phyloP scores from a whole-genome alignment of 2,797 vertebrate genomes.

The Peromyscus attwateri region DNA sequence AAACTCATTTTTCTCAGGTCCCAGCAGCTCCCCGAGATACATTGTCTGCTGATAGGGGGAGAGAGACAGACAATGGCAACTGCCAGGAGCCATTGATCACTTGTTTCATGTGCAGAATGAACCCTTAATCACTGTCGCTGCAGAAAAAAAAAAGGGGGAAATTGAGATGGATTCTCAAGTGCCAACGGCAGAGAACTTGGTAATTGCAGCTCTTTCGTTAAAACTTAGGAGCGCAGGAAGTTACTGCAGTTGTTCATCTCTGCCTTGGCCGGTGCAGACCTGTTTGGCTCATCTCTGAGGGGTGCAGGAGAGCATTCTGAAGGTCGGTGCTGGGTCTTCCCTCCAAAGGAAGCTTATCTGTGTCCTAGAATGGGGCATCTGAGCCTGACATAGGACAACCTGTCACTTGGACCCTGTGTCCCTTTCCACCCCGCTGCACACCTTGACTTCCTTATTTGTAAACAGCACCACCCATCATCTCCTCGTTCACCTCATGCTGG shows the following conservation, averaged over 20 bases:
- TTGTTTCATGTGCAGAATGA: slow-evolving; percentile 75
- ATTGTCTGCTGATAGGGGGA: slow-evolving; percentile 76
- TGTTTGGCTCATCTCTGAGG: not conserved
- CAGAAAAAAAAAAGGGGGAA: slow-evolving; percentile 82
- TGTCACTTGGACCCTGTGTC: not conserved
- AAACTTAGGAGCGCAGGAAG: slow-evolving; percentile 74
- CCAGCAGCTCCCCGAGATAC: slow-evolving; percentile 77
- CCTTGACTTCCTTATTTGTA: not conserved
- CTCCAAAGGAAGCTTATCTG: not conserved
- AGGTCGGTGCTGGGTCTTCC: not conserved
- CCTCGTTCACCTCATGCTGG: not conserved
- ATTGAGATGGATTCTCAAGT: slow-evolving; percentile 86
- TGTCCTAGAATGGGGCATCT: not conserved
- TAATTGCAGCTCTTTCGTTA: slow-evolving; percentile 79
- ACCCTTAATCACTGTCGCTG: slow-evolving; percentile 88
- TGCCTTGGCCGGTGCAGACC: not conserved
- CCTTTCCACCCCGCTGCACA: not conserved
- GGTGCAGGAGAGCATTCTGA: fast-evolving
- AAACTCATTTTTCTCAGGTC: slow-evolving; percentile 84
- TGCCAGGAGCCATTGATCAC: slow-evolving; percentile 86
- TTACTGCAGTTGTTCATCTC: slow-evolving; percentile 48
- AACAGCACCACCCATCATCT: not conserved
- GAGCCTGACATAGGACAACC: not conserved
- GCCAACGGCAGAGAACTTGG: slow-evolving; percentile 81
- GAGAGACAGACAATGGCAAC: slow-evolving; percentile 85